A percentile compares a stretch with the other conserved stretches of the same genome.
These are phyloP conservation scores for Mastomys coucha DNA, from an alignment of 2,113 vertebrate species.

Conservation along the genomic window DNA sequence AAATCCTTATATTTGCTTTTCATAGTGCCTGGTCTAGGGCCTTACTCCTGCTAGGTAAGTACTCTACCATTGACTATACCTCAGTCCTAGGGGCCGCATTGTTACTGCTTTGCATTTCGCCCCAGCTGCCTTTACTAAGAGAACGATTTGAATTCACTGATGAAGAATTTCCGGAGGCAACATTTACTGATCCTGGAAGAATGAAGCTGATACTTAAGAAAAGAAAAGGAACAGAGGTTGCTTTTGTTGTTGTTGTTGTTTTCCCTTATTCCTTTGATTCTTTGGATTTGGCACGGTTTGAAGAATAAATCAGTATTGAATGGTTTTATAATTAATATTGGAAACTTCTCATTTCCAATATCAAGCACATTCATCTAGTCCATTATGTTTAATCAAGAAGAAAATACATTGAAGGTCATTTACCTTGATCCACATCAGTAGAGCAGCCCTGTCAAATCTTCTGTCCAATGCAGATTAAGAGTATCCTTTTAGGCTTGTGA, in stretches of 20 bases:
- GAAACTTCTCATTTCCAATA: neutral
- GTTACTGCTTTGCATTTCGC: neutral
- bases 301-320: neutral
- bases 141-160: neutral
- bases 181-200: neutral
- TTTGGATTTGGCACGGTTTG: neutral
- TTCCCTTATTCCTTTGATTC: neutral
- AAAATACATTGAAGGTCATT: neutral
- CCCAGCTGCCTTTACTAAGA: neutral
- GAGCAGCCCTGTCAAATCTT: neutral
- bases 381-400: neutral
- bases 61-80: neutral
- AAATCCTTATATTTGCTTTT: neutral
- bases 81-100: no score
- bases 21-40: neutral
- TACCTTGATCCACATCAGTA: neutral
- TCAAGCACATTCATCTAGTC: neutral
- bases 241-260: neutral
- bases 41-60: neutral
- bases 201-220: neutral
- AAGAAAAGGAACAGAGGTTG: neutral
- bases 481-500: neutral
- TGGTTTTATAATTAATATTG: constrained; percentile 1
- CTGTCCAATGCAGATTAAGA: neutral
- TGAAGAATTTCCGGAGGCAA: neutral